These are phyloP conservation scores for Mormyrus hasselquistii DNA, from an alignment of 2,797 vertebrate genomes.

Conservation along the genomic window DNA sequence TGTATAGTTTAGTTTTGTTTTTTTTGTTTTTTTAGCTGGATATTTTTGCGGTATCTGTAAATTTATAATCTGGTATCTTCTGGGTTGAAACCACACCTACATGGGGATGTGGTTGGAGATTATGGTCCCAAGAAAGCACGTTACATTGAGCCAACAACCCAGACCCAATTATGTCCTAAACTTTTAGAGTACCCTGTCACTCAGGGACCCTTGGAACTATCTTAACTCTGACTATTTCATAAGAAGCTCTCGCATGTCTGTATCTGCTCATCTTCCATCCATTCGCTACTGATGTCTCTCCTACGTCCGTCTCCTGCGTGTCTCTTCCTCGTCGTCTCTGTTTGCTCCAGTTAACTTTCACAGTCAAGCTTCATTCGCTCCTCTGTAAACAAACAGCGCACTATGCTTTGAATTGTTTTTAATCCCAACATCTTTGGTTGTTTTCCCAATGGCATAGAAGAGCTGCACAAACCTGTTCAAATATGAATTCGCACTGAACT, in stretches of 20 bases:
- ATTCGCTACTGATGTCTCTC: neutral
- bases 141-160: neutral
- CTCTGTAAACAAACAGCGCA: neutral
- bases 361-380: neutral
- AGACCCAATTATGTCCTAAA: neutral
- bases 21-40: neutral
- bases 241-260: neutral
- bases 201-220: neutral
- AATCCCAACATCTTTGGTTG: neutral
- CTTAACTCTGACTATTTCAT: neutral
- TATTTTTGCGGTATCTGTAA: neutral
- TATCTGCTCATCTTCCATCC: neutral
- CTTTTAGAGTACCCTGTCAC: neutral
- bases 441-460: neutral
- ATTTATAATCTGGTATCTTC: neutral
- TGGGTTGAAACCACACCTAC: neutral
- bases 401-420: neutral
- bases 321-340: neutral
- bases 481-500: neutral
- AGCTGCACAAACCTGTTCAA: neutral
- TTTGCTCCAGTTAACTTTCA: conserved; percentile 1
- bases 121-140: neutral
- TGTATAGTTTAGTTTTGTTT: neutral
- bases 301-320: neutral
- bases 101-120: neutral